Evolutionary conservation across 2,888 invertebrate genomes (phyloP), one percentile per base, ranked within the genome.

Genomic region (Halictus ligatus): DNA sequence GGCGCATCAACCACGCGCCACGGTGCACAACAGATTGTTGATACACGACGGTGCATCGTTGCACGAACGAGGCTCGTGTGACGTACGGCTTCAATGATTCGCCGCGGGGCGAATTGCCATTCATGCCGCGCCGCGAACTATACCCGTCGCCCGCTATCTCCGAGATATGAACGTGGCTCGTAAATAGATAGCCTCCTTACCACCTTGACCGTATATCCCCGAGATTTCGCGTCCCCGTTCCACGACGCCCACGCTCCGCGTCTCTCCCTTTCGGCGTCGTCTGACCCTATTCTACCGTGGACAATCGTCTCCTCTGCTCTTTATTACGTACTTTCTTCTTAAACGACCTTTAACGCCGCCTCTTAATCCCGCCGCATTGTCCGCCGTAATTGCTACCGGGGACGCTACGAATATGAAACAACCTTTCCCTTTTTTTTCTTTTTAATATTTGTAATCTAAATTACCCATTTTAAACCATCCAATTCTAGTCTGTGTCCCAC

Each of bases 81-180:
- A 88, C 85, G 85, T 71, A 64, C 78, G 69, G 50, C 58, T 72
- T 82, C 84, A 88, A 87, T 87, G 89, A 86, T 86, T 77, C 82
- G 84, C 83, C 86, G 85, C 83, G 87, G 84, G 88, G 81, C 83
- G 84, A 91, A 89, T 91, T 89, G 91, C 90, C 91, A 91, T 91
- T 91, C 91, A 89, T 89, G 88, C 82, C 84, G 85, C 81, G 87
- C 69, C 85, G 78, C 87, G 84, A 88, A 75, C 85, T 89, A 89
- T 89, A 89, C 88, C 88, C 86, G 80, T 88, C 54, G 54, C 2
- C 8, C 21, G 85, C 87, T 88, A 86, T 91, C 83, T 83, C 81
- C 60, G 83, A 84, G 87, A 88, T 87, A 86, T 84, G 89, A 89
- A 92, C 87, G 88, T 88, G 86, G 84, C 77, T 86, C 91, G 90